Percentiles rank a stretch among this genome's conserved stretches.
Evolutionary conservation across 1,140 invertebrate genomes (phyloP).

Genomic region (Calephelis nemesis): DNA sequence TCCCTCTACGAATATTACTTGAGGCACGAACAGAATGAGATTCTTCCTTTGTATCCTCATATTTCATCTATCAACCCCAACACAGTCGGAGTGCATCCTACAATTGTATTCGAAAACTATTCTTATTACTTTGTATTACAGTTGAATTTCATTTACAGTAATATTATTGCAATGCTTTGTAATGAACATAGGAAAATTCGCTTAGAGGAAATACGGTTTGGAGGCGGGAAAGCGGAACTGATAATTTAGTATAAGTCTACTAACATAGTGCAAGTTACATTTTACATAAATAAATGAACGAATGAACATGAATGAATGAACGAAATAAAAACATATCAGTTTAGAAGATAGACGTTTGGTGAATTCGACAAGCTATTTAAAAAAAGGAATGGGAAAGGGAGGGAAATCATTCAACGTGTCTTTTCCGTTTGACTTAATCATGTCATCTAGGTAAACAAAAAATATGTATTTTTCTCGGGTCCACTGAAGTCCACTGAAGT

Average conservation of each 20-base stretch:
- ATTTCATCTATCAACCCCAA: conserved; percentile 60
- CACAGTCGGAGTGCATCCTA: conserved; percentile 39
- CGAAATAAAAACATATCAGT: too few relatives aligned
- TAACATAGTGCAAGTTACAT: conserved; percentile 44
- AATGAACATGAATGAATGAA: conserved; percentile 17
- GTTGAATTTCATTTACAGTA: conserved; percentile 35
- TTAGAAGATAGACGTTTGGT: too few relatives aligned
- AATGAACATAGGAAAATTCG: conserved; percentile 49
- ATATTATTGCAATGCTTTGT: not conserved
- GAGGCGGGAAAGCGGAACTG: conserved; percentile 44
- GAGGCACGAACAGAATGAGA: conserved; percentile 56
- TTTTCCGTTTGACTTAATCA: too few relatives aligned
- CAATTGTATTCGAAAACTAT: conserved; percentile 34
- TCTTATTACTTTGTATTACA: conserved; percentile 39
- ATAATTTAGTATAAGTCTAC: conserved; percentile 66
- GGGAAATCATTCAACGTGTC: too few relatives aligned
- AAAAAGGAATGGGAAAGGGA: too few relatives aligned
- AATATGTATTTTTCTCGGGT: too few relatives aligned
- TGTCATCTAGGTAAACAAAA: too few relatives aligned
- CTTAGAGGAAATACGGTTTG: conserved; percentile 54
- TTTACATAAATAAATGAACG: conserved; percentile 34
- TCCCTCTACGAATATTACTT: conserved; percentile 48
- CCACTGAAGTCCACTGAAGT: too few relatives aligned
- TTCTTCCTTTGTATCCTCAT: conserved; percentile 65
- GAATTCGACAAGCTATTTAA: too few relatives aligned